Conservation (phyloP, 1,140 invertebrate species). For the Papilio helenus region DNA sequence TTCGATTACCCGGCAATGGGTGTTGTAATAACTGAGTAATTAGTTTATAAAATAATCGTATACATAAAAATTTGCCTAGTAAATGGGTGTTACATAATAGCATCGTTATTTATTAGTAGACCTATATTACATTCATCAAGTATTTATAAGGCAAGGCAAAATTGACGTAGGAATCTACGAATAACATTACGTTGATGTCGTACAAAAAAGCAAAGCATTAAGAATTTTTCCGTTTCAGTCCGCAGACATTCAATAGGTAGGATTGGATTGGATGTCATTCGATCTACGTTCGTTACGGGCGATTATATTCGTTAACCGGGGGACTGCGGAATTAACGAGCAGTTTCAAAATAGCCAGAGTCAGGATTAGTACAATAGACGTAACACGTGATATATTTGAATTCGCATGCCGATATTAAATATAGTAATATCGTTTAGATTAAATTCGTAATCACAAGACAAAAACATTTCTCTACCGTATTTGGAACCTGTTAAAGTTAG, state of each 20-base stretch:
- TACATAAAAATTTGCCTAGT: neutral
- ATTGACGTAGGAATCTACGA: too few species aligned
- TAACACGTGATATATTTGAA: neutral
- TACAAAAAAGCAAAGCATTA: neutral
- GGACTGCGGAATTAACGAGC: conserved; percentile 10
- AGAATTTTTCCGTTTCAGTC: neutral
- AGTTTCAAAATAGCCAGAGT: conserved; percentile 26
- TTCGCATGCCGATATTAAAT: neutral
- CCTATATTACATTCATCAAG: too few species aligned
- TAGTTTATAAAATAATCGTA: neutral
- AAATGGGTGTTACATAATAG: neutral
- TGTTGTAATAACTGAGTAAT: neutral
- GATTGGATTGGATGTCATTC: conserved; percentile 1
- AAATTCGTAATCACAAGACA: neutral
- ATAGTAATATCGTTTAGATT: neutral
- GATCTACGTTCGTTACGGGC: conserved; percentile 44
- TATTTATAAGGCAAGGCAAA: too few species aligned
- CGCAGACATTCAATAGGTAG: neutral
- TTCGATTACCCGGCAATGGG: neutral
- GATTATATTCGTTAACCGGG: conserved; percentile 48
- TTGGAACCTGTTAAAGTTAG: too few species aligned
- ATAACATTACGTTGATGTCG: too few species aligned
- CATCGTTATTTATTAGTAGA: neutral
- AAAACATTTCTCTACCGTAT: neutral
- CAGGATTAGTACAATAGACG: conserved; percentile 16